phyloP scores from a whole-genome alignment of 1,140 invertebrate species.

The Coptotermes formosanus region DNA sequence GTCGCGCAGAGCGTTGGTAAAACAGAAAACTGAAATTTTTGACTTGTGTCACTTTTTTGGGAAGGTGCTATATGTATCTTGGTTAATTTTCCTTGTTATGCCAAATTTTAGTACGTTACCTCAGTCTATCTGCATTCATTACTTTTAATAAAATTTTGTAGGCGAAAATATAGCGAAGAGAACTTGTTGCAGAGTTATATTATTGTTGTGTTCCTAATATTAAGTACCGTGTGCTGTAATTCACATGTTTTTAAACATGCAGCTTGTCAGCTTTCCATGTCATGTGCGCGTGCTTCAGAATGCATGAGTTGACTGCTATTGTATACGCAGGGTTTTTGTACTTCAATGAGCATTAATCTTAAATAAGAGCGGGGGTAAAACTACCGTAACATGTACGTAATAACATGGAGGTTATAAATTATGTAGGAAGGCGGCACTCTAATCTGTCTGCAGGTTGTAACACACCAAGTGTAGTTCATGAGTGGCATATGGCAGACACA shows the following conservation, averaged over 20 bases:
- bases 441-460: neutral
- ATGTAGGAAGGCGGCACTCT: neutral
- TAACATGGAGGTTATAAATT: slow-evolving; percentile 13
- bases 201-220: too few relatives aligned
- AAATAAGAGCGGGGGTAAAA: neutral
- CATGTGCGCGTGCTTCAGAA: neutral
- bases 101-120: too few relatives aligned
- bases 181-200: too few relatives aligned
- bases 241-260: neutral
- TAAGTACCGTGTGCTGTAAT: neutral
- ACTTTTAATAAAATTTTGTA: too few relatives aligned
- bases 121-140: too few relatives aligned
- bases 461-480: neutral
- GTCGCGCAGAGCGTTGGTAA: too few relatives aligned
- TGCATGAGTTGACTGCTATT: neutral
- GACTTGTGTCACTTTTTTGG: too few relatives aligned
- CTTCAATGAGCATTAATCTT: neutral
- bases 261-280: neutral
- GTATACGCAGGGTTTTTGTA: neutral
- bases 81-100: too few relatives aligned
- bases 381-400: neutral
- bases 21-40: too few relatives aligned
- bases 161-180: too few relatives aligned
- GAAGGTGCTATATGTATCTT: too few relatives aligned
- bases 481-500: neutral